Conservation (phyloP, 1,140 invertebrate genomes). For the Trichomalopsis sarcophagae region DNA sequence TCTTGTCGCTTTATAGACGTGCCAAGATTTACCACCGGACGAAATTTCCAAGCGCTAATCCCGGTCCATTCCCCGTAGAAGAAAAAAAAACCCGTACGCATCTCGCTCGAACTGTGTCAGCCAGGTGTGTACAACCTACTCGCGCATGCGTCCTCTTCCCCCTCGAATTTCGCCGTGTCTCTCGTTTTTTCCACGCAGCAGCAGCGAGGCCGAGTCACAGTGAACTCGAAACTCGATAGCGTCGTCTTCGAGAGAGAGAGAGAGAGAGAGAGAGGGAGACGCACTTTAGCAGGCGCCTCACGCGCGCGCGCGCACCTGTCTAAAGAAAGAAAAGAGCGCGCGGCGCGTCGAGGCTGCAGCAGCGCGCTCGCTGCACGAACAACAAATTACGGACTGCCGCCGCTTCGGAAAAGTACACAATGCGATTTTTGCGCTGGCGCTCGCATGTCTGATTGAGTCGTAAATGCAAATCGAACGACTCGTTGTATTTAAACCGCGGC, state of each 20-base stretch:
- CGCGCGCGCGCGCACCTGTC: slow-evolving; percentile 45
- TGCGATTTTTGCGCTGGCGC: not conserved
- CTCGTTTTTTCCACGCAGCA: slow-evolving; percentile 34
- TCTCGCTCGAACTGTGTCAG: slow-evolving; percentile 10
- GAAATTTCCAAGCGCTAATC: not conserved
- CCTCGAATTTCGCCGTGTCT: not conserved
- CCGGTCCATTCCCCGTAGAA: not conserved
- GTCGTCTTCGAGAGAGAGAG: no score
- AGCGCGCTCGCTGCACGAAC: slow-evolving; percentile 5
- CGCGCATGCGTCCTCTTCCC: not conserved
- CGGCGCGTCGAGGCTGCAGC: not conserved
- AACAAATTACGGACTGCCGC: slow-evolving; percentile 26
- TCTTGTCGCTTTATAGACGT: not conserved
- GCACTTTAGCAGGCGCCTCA: slow-evolving; percentile 40
- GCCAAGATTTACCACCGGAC: no score
- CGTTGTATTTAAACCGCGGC: not conserved
- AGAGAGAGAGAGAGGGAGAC: not conserved
- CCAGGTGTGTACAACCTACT: not conserved
- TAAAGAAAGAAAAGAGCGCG: slow-evolving; percentile 4
- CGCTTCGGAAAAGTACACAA: not conserved
- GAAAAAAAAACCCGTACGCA: not conserved
- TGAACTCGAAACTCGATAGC: slow-evolving; percentile 49
- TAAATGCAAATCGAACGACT: slow-evolving; percentile 6
- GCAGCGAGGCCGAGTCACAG: slow-evolving; percentile 34
- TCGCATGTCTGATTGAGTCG: not conserved